Base-by-base conservation (phyloP, 2,113 vertebrate genomes). In the Cottus gobio region DNA sequence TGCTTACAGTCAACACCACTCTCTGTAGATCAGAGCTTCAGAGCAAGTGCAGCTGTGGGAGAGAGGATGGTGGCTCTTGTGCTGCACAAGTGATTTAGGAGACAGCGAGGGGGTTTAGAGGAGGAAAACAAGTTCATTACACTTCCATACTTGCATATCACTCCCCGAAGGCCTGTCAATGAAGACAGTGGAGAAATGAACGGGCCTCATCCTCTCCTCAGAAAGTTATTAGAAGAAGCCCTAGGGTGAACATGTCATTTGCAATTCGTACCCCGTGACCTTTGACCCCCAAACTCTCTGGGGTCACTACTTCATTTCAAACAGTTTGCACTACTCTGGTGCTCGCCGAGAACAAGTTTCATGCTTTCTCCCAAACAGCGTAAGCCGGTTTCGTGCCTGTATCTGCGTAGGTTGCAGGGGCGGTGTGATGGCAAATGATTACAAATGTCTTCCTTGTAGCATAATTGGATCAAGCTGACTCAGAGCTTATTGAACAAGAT, bases 71-170 rank as follows among this genome's bases (percentile, higher is more conserved):
- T 85, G 71, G 91, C 91, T 74, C 86, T 75, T 87, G 80, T 72
- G 84, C 85, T 86, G 75, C 79, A 20, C 85, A 37, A 77, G 87
- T 94, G 94, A 95, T 94, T 95, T 94, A 95, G 70, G 86, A 92
- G 94, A 93, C 94, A 94, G 90, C 63, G 9, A 68, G 71, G 85
- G 65, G 85, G 76, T 92, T 90, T 85, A 91, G 86, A 92, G 87
- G 91, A 92, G 86, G 91, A 92, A 94, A 94, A 94, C 90, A 87
- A 94, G 93, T 95, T 94, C 93, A 94, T 94, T 94, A 94, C 92
- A 92, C 89, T 90, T 93, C 90, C 91, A 92, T 93, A 85, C 93
- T 92, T 92, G 89, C 90, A 89, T 88, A 94, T 94, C 87, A 78
- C 92, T 95, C 95, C 95, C 94, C 79, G 70, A 92, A 93, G 93